Base-by-base conservation (phyloP, 2,888 invertebrate genomes). In the Augochlorella aurata region DNA sequence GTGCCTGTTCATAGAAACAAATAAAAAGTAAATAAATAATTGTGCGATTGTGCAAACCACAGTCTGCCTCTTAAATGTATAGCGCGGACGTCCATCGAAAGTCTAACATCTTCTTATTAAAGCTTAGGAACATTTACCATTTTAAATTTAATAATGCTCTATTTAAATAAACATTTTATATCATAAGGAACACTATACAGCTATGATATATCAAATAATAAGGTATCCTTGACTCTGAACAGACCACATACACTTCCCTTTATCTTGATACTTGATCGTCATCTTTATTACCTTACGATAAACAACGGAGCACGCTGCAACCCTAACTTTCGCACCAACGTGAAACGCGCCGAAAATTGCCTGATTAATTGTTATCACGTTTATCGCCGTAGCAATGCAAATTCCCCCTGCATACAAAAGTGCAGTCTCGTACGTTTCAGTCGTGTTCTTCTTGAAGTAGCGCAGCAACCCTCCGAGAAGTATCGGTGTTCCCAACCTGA, bases 251-350 rank as follows among this genome's bases (percentile, higher is more conserved):
- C 7, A 16, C 14, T 61, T 7, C 2, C 29, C 16, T 61, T 7
- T 14, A 16, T 5, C 29, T 29, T 8, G 18, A 61, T 9, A 29
- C 29, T 61, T 16, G 9, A 38, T 16, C 9, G 16, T 9, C 3
- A 29, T n/a, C 1, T 24, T 12, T 18, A 74, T 91, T 93, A 97
- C 97, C 96, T 98, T 98, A 94, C 97, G 96, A 91, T 97, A 98
- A 77, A 98, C 95, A 18, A 98, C 94, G 3, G 97, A 97, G 91
- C 97, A 97, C 73, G 97, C 96, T 0, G 98, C 97, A 1, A 97
- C 96, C 86, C 98, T 95, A 74, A 97, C 95, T 94, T 96, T 95
- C 96, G 97, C 97, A 47, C 98, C 98, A 67, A 97, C 95, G 90
- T 97, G 96, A 89, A 96, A 96, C 9, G 96, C 96, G 76, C 95